These are phyloP conservation scores for Caiman crocodilus DNA, from an alignment of 2,797 vertebrate species.

Conservation along the genomic window DNA sequence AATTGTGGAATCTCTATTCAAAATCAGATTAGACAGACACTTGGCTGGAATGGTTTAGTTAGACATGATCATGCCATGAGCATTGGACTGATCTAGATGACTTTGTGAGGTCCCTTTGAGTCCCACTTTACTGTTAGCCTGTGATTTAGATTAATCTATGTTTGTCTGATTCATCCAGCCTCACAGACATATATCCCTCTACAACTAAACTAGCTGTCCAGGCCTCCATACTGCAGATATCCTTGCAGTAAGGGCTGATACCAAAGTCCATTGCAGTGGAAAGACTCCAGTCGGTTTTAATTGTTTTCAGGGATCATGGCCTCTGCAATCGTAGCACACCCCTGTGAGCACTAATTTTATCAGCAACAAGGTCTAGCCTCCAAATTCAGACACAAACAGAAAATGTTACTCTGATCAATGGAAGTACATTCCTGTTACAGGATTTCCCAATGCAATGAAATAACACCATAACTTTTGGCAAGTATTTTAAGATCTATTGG, in stretches of 20 bases:
- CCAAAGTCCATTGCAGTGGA: not conserved
- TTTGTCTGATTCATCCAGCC: not conserved
- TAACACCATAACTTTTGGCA: not conserved
- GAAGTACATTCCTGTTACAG: not conserved
- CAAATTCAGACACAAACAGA: not conserved
- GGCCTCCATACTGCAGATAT: not conserved
- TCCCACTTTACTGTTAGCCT: no score
- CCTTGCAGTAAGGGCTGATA: not conserved
- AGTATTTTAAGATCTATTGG: not conserved
- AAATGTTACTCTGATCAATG: not conserved
- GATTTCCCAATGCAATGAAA: not conserved
- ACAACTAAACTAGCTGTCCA: not conserved
- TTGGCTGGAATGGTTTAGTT: no score
- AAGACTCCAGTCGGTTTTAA: not conserved
- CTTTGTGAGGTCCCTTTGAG: no score
- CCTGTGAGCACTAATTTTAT: not conserved
- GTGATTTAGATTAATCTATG: no score
- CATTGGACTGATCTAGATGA: no score
- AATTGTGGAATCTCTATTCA: no score
- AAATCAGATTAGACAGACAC: no score
- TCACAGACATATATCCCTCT: rapidly evolving
- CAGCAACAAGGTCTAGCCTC: not conserved
- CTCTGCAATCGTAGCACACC: not conserved
- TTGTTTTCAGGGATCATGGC: not conserved
- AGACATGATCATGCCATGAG: no score